Conservation (phyloP, 2,113 vertebrate genomes). For the Otus sunia region DNA sequence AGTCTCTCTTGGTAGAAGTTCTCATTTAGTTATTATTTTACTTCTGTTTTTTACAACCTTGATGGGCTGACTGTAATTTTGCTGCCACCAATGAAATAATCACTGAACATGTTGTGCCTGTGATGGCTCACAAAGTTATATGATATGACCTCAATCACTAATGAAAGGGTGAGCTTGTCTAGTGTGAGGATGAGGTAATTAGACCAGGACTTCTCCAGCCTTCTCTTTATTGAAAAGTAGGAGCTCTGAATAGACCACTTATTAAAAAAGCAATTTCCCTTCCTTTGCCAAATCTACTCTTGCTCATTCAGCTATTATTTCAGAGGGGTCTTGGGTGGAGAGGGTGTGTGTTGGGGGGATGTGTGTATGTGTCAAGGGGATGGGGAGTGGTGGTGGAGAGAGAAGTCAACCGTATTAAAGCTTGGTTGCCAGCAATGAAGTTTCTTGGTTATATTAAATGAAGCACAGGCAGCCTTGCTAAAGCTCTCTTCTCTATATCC, state of each 20-base stretch:
- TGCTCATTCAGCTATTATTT: conserved; percentile 56
- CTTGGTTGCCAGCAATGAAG: conserved; percentile 25
- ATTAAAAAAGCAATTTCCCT: conserved; percentile 75
- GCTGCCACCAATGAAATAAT: conserved; percentile 42
- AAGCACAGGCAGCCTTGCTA: conserved; percentile 26
- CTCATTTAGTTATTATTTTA: background rate
- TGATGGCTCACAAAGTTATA: conserved; percentile 60
- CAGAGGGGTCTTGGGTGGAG: conserved; percentile 38
- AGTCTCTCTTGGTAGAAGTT: conserved; percentile 35
- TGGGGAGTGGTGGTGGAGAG: background rate
- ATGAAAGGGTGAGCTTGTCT: conserved; percentile 64
- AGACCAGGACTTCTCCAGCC: conserved; percentile 54
- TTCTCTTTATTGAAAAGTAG: conserved; percentile 65
- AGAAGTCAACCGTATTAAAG: conserved; percentile 52
- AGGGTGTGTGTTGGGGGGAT: background rate
- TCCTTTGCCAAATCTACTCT: conserved; percentile 43
- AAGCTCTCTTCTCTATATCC: background rate
- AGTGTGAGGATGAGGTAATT: conserved; percentile 54
- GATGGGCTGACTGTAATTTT: background rate
- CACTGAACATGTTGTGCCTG: conserved; percentile 3
- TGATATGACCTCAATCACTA: conserved; percentile 66
- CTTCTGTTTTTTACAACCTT: conserved; percentile 23
- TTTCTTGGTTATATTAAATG: conserved; percentile 49
- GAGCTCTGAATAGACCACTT: conserved; percentile 71
- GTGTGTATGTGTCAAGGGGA: conserved; percentile 51